Evolutionary conservation across 2,888 invertebrate species (phyloP), one percentile per base, ranked within the genome.

Genomic region (Macrosoma leucophasiata): DNA sequence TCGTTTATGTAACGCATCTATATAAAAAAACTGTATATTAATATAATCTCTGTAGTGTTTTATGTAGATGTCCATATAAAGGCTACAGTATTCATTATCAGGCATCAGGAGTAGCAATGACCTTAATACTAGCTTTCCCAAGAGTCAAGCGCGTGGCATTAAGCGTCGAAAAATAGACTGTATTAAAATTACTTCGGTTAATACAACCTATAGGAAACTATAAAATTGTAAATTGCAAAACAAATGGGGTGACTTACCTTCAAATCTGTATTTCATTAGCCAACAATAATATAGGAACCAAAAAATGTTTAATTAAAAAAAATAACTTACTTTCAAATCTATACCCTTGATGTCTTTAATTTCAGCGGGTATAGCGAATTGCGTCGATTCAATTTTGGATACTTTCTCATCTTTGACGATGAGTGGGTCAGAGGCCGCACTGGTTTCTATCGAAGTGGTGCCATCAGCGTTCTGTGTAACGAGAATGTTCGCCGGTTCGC

Each of bases 371-470:
- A 79, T 62, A 4, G 81, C 74, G 50, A 86, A 84, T 54, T 87
- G 87, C 5, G 78, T 63, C 0, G 73, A 60, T 21, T 81, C 82
- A 6, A 82, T 63, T 40, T 84, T 81, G 26, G 57, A 49, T 1
- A 51, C 46, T 43, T 88, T 88, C 52, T 89, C 88, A 31, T 88
- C 88, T 53, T 89, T 88, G 10, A 88, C 82, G 13, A 86, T 70
- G 3, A 29, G 12, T 2, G 85, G 64, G 8, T 75, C 63, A 17
- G 78, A 79, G 0, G 63, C 65, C 2, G 78, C 74, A 41, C 78
- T 78, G 5, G 82, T 81, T 50, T 84, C 84, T 39, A 84, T 84
- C 1, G 81, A 84, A 1, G 84, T 85, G 17, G 81, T 85, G n/a
- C 79, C 85, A 35, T 84, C 84, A 0, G 84, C 68, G 41, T 84